Percentiles rank a stretch among this genome's conserved stretches.
Conservation (phyloP, 2,888 invertebrate genomes). For the Microctonus hyperodae region DNA sequence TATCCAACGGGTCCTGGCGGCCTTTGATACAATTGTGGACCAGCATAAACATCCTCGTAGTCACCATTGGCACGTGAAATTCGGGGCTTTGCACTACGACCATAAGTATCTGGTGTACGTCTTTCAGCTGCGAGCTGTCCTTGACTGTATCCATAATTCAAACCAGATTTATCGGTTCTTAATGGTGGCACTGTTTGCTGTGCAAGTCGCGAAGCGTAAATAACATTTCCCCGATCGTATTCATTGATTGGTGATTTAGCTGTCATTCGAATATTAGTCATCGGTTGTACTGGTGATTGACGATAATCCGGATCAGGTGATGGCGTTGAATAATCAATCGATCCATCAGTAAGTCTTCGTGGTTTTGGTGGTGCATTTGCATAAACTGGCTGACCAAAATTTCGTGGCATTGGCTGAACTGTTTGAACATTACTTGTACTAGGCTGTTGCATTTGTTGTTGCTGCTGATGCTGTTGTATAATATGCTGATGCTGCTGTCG, state of each 20-base stretch:
- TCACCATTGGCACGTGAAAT: slow-evolving; percentile 65
- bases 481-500: slow-evolving; percentile 35
- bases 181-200: slow-evolving; percentile 51
- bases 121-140: slow-evolving; percentile 66
- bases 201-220: slow-evolving; percentile 61
- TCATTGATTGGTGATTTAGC: slow-evolving; percentile 54
- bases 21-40: slow-evolving; percentile 55
- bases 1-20: slow-evolving; percentile 53
- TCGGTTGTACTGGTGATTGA: slow-evolving; percentile 51
- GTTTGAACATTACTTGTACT: slow-evolving; percentile 49
- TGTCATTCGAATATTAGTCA: slow-evolving; percentile 41
- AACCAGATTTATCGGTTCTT: slow-evolving; percentile 57
- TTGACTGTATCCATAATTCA: slow-evolving; percentile 60
- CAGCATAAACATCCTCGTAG: slow-evolving; percentile 79
- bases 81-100: slow-evolving; percentile 64
- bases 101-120: slow-evolving; percentile 84
- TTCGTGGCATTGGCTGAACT: slow-evolving; percentile 58
- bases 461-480: slow-evolving; percentile 38
- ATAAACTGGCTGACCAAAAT: slow-evolving; percentile 76
- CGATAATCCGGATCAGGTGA: slow-evolving; percentile 63
- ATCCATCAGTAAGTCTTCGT: slow-evolving; percentile 76
- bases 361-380: slow-evolving; percentile 92
- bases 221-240: slow-evolving; percentile 45
- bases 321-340: slow-evolving; percentile 72
- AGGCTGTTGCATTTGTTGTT: slow-evolving; percentile 52